Percentiles rank a stretch among this genome's conserved stretches.
phyloP scores from a whole-genome alignment of 2,113 vertebrate species.

The Chloroceryle aenea region DNA sequence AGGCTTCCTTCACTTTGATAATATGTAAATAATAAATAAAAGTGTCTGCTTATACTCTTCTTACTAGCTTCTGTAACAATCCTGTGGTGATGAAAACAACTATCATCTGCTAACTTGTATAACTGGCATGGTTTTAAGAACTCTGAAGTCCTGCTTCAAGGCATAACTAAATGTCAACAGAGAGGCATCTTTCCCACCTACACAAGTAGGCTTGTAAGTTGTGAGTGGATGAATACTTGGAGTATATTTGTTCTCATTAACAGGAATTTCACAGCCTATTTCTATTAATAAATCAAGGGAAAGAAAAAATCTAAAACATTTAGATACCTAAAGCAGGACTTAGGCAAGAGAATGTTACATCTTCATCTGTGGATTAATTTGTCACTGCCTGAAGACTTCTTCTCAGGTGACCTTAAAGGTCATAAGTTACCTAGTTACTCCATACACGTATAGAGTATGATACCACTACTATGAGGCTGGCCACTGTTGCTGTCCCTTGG shows the following conservation, averaged over 20 bases:
- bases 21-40: constrained; percentile 65
- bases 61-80: constrained; percentile 24
- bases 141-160: constrained; percentile 34
- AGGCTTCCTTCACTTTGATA: constrained; percentile 49
- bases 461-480: background rate
- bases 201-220: background rate
- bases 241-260: constrained; percentile 11
- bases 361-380: background rate
- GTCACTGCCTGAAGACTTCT: background rate
- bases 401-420: background rate
- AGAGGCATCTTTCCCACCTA: constrained; percentile 41
- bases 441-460: background rate
- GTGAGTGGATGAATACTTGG: background rate
- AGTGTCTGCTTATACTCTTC: constrained; percentile 16
- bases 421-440: background rate
- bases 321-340: background rate
- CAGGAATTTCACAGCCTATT: constrained; percentile 12
- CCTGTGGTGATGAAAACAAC: constrained; percentile 47
- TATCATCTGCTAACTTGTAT: constrained; percentile 42
- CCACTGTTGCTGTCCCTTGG: background rate
- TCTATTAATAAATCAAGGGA: background rate
- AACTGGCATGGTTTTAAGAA: constrained; percentile 51
- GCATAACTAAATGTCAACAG: constrained; percentile 55
- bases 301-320: background rate
- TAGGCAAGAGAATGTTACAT: background rate